Evolutionary conservation across 1,140 invertebrate species (phyloP).

Genomic region (Paracyclopina nana): DNA sequence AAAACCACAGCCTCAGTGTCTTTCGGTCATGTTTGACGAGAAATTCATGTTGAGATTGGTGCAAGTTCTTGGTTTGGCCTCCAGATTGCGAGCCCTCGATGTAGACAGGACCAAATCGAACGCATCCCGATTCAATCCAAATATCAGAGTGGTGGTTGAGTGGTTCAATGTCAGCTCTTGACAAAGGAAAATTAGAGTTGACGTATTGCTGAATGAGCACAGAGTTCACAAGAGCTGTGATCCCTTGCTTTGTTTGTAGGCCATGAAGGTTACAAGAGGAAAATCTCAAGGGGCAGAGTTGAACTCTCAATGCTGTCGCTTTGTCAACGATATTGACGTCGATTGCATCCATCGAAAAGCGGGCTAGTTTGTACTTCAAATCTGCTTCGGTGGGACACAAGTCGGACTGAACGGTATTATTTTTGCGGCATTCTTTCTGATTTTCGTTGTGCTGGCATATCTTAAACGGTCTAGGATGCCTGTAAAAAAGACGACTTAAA

Average conservation of each 20-base stretch:
- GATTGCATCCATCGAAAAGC: slow-evolving; percentile 70
- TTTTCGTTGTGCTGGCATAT: slow-evolving; percentile 67
- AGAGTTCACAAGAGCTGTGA: slow-evolving; percentile 65
- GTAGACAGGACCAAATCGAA: slow-evolving; percentile 67
- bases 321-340: slow-evolving; percentile 39
- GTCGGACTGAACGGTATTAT: slow-evolving; percentile 15
- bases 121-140: slow-evolving; percentile 82
- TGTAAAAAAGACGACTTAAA: no score
- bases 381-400: slow-evolving; percentile 63
- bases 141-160: slow-evolving; percentile 20
- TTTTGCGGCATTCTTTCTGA: slow-evolving; percentile 48
- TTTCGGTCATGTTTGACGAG: slow-evolving; percentile 67
- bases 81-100: slow-evolving; percentile 70
- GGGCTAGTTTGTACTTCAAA: slow-evolving; percentile 83
- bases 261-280: slow-evolving; percentile 86
- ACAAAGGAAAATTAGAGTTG: slow-evolving; percentile 20
- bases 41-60: slow-evolving; percentile 33
- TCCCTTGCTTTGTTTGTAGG: slow-evolving; percentile 61
- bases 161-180: slow-evolving; percentile 17
- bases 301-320: slow-evolving; percentile 12
- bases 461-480: slow-evolving; percentile 47
- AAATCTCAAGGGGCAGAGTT: slow-evolving; percentile 61
- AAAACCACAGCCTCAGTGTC: slow-evolving; percentile 74
- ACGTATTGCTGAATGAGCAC: slow-evolving; percentile 34
- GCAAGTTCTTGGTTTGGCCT: slow-evolving; percentile 9